phyloP scores from a whole-genome alignment of 1,140 invertebrate species.

The Araneus ventricosus region DNA sequence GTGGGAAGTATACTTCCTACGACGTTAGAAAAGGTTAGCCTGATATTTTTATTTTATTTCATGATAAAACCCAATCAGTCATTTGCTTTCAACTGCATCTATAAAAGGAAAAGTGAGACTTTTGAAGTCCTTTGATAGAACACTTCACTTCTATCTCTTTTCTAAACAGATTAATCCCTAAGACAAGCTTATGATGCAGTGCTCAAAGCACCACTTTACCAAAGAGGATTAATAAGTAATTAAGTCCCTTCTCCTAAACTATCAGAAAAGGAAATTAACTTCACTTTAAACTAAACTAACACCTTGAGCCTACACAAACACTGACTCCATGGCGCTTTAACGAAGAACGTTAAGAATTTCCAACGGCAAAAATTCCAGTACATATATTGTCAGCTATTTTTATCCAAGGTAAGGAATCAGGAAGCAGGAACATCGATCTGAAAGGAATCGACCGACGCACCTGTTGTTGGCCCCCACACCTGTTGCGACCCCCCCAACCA shows the following conservation, averaged over 20 bases:
- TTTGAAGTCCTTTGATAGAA: too few species aligned
- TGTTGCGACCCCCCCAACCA: not conserved
- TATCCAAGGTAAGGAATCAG: conserved; percentile 9
- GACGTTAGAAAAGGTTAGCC: too few species aligned
- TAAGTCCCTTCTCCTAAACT: not conserved
- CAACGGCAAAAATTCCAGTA: not conserved
- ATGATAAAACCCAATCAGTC: too few species aligned
- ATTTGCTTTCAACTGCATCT: too few species aligned
- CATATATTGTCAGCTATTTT: conserved; percentile 15
- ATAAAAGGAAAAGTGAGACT: too few species aligned
- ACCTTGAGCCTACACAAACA: not conserved
- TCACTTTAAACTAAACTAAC: not conserved
- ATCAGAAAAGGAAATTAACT: not conserved
- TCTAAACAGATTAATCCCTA: too few species aligned
- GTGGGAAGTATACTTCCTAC: too few species aligned
- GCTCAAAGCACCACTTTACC: too few species aligned
- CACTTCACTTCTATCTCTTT: too few species aligned
- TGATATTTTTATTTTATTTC: too few species aligned
- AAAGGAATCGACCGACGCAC: conserved; percentile 6
- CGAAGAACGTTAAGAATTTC: not conserved
- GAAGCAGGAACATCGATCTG: conserved; percentile 25
- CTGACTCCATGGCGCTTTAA: not conserved
- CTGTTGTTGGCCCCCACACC: conserved; percentile 4
- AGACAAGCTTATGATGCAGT: too few species aligned
- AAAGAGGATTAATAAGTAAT: not conserved